Percentiles rank a stretch among this genome's conserved stretches.
Conservation (phyloP, 2,113 vertebrate species). For the Azemiops feae region DNA sequence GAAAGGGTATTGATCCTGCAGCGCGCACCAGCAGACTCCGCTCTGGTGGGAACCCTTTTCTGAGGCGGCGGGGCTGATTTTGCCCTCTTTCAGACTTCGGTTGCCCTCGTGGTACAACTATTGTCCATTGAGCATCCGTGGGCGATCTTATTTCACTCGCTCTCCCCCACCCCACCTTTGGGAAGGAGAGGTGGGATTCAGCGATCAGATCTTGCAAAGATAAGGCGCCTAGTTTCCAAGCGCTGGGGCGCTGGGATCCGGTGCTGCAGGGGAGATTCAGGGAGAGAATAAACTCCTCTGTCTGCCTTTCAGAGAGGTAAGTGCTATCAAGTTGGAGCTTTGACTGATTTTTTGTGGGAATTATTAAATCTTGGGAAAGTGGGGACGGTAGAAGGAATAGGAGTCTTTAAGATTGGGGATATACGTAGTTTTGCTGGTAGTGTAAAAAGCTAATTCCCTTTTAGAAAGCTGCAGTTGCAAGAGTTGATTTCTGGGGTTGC, state of each 20-base stretch:
- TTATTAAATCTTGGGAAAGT: not conserved
- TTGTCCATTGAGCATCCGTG: not conserved
- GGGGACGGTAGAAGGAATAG: too few species aligned
- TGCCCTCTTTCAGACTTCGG: not conserved
- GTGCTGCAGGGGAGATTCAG: not conserved
- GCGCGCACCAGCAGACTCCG: not conserved
- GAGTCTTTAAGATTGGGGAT: not conserved
- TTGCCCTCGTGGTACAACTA: not conserved
- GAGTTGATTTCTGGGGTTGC: not conserved
- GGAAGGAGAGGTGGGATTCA: not conserved
- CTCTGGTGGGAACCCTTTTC: not conserved
- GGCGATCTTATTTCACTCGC: not conserved
- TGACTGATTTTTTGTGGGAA: not conserved
- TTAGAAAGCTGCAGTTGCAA: not conserved
- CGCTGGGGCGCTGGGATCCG: not conserved
- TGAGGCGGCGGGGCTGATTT: not conserved
- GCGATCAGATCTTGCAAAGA: not conserved
- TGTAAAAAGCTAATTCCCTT: not conserved
- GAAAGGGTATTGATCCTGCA: not conserved
- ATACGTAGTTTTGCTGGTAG: not conserved
- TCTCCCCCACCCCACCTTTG: not conserved
- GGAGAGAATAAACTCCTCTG: slow-evolving; percentile 4
- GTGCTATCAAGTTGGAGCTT: slow-evolving; percentile 33
- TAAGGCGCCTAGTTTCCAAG: not conserved
- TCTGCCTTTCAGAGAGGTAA: slow-evolving; percentile 29